A percentile compares a stretch with the other conserved stretches of the same genome.
Conservation (phyloP, 2,113 vertebrate genomes). For the Scartelaos histophorus region DNA sequence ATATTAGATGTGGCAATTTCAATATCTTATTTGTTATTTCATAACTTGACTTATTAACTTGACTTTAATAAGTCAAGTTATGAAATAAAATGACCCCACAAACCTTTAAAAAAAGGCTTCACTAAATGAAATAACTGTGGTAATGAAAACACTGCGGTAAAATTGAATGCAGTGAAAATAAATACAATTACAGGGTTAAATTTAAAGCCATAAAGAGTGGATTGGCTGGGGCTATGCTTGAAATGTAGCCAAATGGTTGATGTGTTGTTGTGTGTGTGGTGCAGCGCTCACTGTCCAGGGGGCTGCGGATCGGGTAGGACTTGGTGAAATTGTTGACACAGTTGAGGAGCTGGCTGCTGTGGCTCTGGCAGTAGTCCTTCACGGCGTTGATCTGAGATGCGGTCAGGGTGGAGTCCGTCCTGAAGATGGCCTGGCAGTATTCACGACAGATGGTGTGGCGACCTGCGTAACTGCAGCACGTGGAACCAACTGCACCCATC, state of each 20-base stretch:
- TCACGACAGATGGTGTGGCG: constrained; percentile 96
- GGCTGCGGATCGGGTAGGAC: constrained; percentile 93
- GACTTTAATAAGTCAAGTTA: too few relatives aligned
- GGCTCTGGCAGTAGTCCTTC: constrained; percentile 90
- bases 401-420: constrained; percentile 94
- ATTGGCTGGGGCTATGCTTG: too few relatives aligned
- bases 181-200: neutral
- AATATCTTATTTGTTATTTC: too few relatives aligned
- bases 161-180: neutral
- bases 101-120: too few relatives aligned
- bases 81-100: too few relatives aligned
- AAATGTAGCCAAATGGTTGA: neutral
- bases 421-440: constrained; percentile 98
- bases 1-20: too few relatives aligned
- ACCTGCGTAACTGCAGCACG: constrained; percentile 94
- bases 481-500: constrained; percentile 86
- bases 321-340: constrained; percentile 97
- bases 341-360: constrained; percentile 88
- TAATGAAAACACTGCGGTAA: neutral
- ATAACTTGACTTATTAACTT: too few relatives aligned
- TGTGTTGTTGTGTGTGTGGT: neutral
- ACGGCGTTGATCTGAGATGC: constrained; percentile 95
- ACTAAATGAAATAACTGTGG: too few relatives aligned
- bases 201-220: neutral
- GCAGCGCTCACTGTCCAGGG: constrained; percentile 91